Percentiles rank a stretch among this genome's conserved stretches.
Evolutionary conservation across 2,797 vertebrate species (phyloP).

Genomic region (Xenentodon cancila): DNA sequence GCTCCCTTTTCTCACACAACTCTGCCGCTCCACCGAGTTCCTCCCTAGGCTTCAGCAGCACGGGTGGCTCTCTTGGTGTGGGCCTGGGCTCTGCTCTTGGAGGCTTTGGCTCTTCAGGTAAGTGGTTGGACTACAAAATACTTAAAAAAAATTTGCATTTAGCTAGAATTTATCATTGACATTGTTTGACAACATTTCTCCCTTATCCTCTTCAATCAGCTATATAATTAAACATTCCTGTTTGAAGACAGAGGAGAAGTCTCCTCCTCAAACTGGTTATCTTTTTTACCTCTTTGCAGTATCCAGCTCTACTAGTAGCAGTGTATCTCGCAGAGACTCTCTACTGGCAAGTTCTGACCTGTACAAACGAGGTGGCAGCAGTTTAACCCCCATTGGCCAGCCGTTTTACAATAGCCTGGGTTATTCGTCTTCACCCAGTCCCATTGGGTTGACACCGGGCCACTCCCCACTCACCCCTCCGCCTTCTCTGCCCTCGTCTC

Average conservation of each 20-base stretch:
- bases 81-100: conserved; percentile 96
- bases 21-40: conserved; percentile 89
- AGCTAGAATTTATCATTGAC: neutral
- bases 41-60: conserved; percentile 94
- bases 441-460: conserved; percentile 96
- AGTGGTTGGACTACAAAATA: conserved; percentile 50
- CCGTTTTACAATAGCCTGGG: conserved; percentile 99
- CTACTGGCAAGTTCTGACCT: conserved; percentile 95
- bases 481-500: conserved; percentile 95
- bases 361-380: conserved; percentile 97
- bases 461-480: conserved; percentile 98
- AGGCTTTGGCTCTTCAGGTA: conserved; percentile 96
- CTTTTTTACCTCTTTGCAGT: conserved; percentile 74
- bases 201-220: neutral
- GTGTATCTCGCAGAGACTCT: conserved; percentile 95
- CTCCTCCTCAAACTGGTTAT: neutral
- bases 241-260: neutral
- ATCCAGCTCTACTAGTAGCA: conserved; percentile 95
- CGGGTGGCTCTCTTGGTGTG: conserved; percentile 89
- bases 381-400: conserved; percentile 96
- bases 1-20: conserved; percentile 96
- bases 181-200: neutral
- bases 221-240: neutral
- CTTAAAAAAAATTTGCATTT: neutral
- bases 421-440: conserved; percentile 98